Conservation (phyloP, 1,140 invertebrate genomes). For the Conus ventricosus region DNA sequence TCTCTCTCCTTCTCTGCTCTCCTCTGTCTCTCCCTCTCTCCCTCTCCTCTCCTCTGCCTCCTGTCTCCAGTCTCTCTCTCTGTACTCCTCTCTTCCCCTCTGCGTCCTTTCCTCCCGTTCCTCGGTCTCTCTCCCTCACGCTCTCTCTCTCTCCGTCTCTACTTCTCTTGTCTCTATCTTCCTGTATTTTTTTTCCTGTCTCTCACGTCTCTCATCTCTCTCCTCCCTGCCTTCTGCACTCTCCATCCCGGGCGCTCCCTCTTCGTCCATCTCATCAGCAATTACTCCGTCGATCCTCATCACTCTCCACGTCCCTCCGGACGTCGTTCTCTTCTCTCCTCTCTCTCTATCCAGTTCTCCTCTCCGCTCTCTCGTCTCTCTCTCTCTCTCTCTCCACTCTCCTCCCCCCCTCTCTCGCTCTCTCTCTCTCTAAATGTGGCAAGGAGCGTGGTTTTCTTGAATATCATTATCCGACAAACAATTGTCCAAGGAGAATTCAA, state of each 20-base stretch:
- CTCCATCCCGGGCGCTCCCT: background rate
- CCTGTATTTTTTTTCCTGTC: background rate
- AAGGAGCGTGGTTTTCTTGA: too few species aligned
- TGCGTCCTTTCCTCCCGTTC: background rate
- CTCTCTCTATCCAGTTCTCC: background rate
- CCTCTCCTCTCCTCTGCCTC: background rate
- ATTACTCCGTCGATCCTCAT: background rate
- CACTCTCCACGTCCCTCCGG: background rate
- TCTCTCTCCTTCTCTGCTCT: background rate
- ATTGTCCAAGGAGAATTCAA: too few species aligned
- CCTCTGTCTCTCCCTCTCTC: background rate
- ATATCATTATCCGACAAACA: too few species aligned
- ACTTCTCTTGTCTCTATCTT: background rate
- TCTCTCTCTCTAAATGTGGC: too few species aligned
- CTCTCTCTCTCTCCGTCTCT: background rate
- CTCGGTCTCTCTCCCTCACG: background rate
- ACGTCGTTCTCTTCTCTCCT: background rate
- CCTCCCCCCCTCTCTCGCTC: too few species aligned
- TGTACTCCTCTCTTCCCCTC: conserved; percentile 8
- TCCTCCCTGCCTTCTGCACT: background rate
- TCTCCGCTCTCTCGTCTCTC: too few species aligned
- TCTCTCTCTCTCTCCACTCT: too few species aligned
- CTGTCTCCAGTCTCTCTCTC: background rate
- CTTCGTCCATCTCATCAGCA: background rate
- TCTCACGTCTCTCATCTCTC: background rate